Evolutionary conservation across 2,113 vertebrate species (phyloP), one percentile per base, ranked within the genome.

Genomic region (Columba livia): DNA sequence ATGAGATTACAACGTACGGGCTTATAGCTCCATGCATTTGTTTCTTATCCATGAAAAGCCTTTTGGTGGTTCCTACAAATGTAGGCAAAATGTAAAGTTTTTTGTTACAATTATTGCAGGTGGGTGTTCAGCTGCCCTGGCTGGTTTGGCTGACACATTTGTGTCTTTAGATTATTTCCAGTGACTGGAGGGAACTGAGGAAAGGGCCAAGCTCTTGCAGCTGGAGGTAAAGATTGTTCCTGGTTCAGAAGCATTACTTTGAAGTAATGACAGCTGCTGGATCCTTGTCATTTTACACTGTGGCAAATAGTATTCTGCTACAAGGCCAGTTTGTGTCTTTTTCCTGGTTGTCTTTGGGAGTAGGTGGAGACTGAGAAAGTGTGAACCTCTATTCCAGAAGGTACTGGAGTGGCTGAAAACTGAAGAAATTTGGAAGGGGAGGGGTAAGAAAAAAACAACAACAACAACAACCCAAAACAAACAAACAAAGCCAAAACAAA

Each of bases 331-430:
- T 90, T 72, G 10, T 79, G 13, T 69, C n/a, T 81, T 84, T 21
- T 16, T 7, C 12, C 5, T 21, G 16, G 2, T 53, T 2, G 0
- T 53, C 36, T 61, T 29, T 74, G 20, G 23, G 28, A 6, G 6
- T 31, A 6, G 12, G 28, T 61, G 44, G 38, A 65, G 26, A 16
- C 38, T 20, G 25, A 74, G 40, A 10, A 15, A 26, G 23, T 32
- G 16, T 73, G 29, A 92, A 38, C 14, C 34, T 75, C 25, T 56
- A 1, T 67, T 77, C 47, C 28, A 51, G 62, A 29, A 54, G 17
- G 11, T 65, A 42, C 6, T 12, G 19, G 18, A 62, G 9, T 24
- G 16, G 23, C 38, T 94, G 47, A 32, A 47, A 80, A 72, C 9
- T n/a, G 16, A 70, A 83, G 44, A 64, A 12, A 40, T 40, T 66